These are phyloP conservation scores for Diabrotica balteata DNA, from an alignment of 2,888 invertebrate genomes.

Conservation along the genomic window DNA sequence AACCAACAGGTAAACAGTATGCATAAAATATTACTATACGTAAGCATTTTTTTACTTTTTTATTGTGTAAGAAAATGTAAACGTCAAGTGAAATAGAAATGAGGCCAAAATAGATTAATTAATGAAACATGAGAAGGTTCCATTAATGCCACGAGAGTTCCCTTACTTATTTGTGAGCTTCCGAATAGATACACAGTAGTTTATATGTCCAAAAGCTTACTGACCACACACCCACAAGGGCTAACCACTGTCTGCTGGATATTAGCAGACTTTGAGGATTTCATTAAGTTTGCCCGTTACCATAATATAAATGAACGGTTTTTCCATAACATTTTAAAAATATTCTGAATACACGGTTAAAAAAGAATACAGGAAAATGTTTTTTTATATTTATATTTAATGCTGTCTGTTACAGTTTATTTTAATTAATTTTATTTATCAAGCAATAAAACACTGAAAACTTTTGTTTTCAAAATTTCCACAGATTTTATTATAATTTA, in stretches of 20 bases:
- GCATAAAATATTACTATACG: no score
- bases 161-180: conserved; percentile 27
- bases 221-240: conserved; percentile 33
- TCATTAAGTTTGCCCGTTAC: conserved; percentile 22
- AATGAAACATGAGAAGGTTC: conserved; percentile 12
- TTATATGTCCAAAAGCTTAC: conserved; percentile 31
- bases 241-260: conserved; percentile 29
- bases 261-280: conserved; percentile 26
- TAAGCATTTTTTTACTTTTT: no score
- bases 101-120: conserved; percentile 1
- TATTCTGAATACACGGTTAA: no score
- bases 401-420: no score
- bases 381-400: no score
- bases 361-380: no score
- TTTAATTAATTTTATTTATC: no score
- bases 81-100: conserved; percentile 4
- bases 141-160: conserved; percentile 16
- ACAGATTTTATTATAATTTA: no score
- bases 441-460: no score
- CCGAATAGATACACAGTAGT: conserved; percentile 29
- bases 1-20: no score
- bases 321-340: no score
- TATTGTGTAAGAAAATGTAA: not conserved
- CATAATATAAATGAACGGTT: conserved; percentile 3
- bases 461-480: no score